phyloP scores from a whole-genome alignment of 2,797 vertebrate genomes.

The Oceanodroma leucorhoa region DNA sequence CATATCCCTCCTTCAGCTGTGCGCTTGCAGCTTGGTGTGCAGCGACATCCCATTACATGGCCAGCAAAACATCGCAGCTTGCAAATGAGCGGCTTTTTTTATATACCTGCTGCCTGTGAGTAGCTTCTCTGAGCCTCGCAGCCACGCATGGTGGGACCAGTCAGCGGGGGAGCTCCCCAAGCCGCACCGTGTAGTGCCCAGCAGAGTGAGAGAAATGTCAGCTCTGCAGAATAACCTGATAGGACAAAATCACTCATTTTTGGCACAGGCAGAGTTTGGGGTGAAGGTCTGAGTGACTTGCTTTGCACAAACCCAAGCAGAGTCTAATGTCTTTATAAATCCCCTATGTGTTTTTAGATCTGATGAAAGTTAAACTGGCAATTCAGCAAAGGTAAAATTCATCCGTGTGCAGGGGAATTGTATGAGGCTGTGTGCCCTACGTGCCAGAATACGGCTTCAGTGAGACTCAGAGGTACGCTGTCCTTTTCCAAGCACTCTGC shows the following conservation, averaged over 20 bases:
- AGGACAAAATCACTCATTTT: not conserved
- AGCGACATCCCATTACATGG: not conserved
- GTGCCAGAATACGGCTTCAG: not conserved
- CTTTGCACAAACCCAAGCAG: not conserved
- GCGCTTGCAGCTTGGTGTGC: not conserved
- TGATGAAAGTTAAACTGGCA: not conserved
- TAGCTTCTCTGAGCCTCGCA: not conserved
- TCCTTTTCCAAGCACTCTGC: conserved; percentile 1
- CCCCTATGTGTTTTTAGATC: not conserved
- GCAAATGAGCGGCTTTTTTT: not conserved
- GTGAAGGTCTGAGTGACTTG: not conserved
- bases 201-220: not conserved
- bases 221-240: not conserved
- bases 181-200: rapidly evolving
- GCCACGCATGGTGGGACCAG: rapidly evolving
- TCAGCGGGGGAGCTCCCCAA: not conserved
- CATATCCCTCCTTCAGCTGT: not conserved
- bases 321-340: not conserved
- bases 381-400: not conserved
- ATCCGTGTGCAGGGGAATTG: not conserved
- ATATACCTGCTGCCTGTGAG: not conserved
- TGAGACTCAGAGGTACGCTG: not conserved
- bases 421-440: not conserved
- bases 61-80: not conserved
- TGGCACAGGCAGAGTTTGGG: not conserved